Evolutionary conservation across 2,113 vertebrate genomes (phyloP).

Genomic region (Ibidorhyncha struthersii): DNA sequence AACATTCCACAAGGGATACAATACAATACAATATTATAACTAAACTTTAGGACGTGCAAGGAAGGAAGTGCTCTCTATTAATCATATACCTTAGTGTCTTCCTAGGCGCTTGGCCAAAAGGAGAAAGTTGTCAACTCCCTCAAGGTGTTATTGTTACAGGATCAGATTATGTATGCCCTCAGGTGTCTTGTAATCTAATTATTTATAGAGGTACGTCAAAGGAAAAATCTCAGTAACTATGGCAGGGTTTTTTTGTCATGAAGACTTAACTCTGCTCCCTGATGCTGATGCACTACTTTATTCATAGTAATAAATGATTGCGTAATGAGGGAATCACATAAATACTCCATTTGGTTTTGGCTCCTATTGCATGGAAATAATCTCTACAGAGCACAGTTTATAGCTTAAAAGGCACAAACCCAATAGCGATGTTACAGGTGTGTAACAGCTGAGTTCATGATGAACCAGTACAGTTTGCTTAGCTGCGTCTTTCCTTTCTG

Average conservation of each 20-base stretch:
- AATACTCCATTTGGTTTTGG: slow-evolving; percentile 7
- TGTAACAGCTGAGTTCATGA: background rate
- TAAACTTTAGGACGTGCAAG: background rate
- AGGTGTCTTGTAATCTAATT: slow-evolving; percentile 45
- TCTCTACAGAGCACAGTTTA: background rate
- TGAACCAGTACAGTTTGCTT: background rate
- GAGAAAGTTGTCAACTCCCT: slow-evolving; percentile 28
- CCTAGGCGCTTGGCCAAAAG: slow-evolving; percentile 47
- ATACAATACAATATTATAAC: background rate
- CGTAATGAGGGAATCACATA: background rate
- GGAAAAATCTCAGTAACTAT: slow-evolving; percentile 9
- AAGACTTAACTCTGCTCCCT: background rate
- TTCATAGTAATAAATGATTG: background rate
- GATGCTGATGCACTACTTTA: background rate
- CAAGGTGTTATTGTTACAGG: slow-evolving; percentile 32
- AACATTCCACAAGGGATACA: background rate
- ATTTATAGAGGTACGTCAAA: slow-evolving; percentile 33
- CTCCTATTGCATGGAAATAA: background rate
- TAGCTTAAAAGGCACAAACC: background rate
- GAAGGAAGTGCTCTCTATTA: slow-evolving; percentile 9
- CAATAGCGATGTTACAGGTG: background rate
- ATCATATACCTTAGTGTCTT: slow-evolving; percentile 39
- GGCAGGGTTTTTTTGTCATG: background rate
- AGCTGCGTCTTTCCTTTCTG: background rate
- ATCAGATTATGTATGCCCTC: slow-evolving; percentile 36